Conservation (phyloP, 2,888 invertebrate genomes). For the Tethea ocularis region DNA sequence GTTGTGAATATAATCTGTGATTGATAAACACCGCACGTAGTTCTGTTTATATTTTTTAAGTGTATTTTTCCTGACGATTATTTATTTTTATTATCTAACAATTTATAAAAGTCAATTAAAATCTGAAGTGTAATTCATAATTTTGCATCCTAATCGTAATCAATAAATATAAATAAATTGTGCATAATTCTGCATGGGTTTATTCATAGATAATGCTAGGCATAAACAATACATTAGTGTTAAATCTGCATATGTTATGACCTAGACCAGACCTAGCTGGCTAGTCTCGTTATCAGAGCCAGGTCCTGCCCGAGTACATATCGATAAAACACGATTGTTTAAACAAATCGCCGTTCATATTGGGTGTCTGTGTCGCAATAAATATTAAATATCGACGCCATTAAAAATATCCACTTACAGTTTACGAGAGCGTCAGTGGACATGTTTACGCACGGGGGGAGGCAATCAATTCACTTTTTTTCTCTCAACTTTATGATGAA, state of each 20-base stretch:
- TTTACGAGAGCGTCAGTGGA: constrained; percentile 78
- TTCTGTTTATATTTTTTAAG: background rate
- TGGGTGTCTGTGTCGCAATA: constrained; percentile 80
- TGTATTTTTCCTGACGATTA: background rate
- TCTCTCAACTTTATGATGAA: constrained; percentile 56
- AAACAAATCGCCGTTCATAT: constrained; percentile 79
- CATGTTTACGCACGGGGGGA: constrained; percentile 77
- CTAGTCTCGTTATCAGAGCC: constrained; percentile 14
- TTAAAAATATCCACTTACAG: constrained; percentile 82
- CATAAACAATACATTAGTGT: constrained; percentile 12
- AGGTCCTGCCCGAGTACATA: constrained; percentile 51
- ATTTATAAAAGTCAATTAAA: constrained; percentile 3
- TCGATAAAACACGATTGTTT: constrained; percentile 62
- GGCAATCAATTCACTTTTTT: constrained; percentile 75
- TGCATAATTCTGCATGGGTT: background rate
- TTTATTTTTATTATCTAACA: constrained; percentile 4
- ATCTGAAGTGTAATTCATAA: background rate
- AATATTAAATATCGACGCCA: constrained; percentile 82
- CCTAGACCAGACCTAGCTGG: background rate
- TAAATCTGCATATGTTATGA: constrained; percentile 6
- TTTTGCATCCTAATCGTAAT: background rate
- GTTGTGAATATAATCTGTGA: constrained; percentile 7
- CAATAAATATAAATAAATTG: constrained; percentile 9
- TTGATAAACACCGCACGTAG: constrained; percentile 1
- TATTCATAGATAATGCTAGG: background rate